phyloP scores from a whole-genome alignment of 2,888 invertebrate genomes.

The Ormyrus pomaceus region DNA sequence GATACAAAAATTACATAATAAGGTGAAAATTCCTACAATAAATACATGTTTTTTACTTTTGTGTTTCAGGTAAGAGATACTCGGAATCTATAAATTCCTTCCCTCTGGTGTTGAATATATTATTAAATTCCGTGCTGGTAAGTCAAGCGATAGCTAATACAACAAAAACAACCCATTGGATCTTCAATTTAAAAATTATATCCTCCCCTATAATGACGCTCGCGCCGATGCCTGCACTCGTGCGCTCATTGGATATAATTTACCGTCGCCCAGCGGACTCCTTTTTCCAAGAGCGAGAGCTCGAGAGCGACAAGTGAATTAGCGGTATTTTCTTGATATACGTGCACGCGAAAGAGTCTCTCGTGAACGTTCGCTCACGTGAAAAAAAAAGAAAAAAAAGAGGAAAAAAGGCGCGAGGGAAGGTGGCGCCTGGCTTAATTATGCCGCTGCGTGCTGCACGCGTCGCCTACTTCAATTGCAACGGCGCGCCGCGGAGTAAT shows the following conservation, averaged over 20 bases:
- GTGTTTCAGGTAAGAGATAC: constrained; percentile 20
- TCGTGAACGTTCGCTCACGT: background rate
- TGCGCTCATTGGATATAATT: constrained; percentile 15
- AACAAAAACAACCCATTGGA: background rate
- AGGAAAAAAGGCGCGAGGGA: background rate
- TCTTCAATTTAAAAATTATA: background rate
- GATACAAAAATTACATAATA: no score
- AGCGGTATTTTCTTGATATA: constrained; percentile 15
- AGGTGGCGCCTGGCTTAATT: constrained; percentile 8
- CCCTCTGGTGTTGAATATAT: no score
- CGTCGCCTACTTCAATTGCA: background rate
- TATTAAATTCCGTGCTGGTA: no score
- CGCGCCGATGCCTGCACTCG: background rate
- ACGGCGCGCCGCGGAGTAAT: background rate
- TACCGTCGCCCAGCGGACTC: background rate
- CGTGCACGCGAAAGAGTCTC: background rate
- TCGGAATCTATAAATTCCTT: no score
- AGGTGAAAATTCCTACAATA: no score
- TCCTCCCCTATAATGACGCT: no score
- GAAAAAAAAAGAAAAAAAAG: constrained; percentile 6
- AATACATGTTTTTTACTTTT: background rate
- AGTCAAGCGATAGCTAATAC: no score
- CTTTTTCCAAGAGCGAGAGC: background rate
- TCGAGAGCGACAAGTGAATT: constrained; percentile 7
- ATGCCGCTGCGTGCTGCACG: background rate